phyloP scores from a whole-genome alignment of 2,888 invertebrate species.

The Drosophila sordidula region DNA sequence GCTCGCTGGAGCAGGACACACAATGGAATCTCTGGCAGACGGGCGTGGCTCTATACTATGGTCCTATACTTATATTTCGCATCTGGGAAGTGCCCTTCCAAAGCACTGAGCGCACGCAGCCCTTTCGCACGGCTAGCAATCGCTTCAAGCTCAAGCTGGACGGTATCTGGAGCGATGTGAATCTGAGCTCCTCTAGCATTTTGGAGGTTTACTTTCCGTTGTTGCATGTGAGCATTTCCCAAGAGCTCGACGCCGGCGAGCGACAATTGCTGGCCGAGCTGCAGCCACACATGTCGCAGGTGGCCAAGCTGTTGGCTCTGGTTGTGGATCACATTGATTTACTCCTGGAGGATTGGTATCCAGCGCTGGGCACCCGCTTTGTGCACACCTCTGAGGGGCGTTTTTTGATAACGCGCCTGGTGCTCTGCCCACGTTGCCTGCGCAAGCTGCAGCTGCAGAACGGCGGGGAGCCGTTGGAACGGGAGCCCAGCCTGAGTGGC shows the following conservation, averaged over 20 bases:
- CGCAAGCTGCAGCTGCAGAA: conserved; percentile 82
- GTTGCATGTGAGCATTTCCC: conserved; percentile 84
- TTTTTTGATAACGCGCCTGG: conserved; percentile 95
- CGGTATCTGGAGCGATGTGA: conserved; percentile 93
- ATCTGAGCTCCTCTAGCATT: conserved; percentile 91
- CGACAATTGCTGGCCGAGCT: conserved; percentile 79
- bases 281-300: conserved; percentile 92
- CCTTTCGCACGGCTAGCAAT: conserved; percentile 85
- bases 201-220: conserved; percentile 94
- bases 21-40: conserved; percentile 98
- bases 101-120: conserved; percentile 85
- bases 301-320: conserved; percentile 93
- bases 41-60: conserved; percentile 94
- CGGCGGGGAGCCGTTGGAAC: conserved; percentile 74
- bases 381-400: conserved; percentile 98
- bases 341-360: conserved; percentile 99
- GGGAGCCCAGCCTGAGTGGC: conserved; percentile 54
- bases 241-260: conserved; percentile 86
- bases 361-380: conserved; percentile 97
- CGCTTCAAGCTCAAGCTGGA: conserved; percentile 92
- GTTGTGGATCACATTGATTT: conserved; percentile 98
- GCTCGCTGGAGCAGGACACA: conserved; percentile 85
- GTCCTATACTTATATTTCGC: conserved; percentile 92
- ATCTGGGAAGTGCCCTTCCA: conserved; percentile 91
- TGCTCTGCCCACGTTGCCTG: conserved; percentile 96